phyloP scores from a whole-genome alignment of 2,888 invertebrate genomes.

The Hydraecia micacea region DNA sequence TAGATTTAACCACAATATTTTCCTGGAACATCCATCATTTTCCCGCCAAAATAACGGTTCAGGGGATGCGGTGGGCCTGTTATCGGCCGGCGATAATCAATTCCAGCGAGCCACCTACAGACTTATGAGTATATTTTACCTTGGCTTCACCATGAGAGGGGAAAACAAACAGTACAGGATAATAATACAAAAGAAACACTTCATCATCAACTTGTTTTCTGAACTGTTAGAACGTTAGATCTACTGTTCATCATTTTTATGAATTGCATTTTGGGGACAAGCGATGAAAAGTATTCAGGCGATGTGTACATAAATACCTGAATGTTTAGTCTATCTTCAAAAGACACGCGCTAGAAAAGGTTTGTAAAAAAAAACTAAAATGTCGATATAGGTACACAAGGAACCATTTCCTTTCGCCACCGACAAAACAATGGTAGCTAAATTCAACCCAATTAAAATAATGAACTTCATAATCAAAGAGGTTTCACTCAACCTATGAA shows the following conservation, averaged over 20 bases:
- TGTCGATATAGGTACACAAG: not conserved
- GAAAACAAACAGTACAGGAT: slow-evolving; percentile 12
- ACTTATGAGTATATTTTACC: slow-evolving; percentile 50
- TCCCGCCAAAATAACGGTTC: slow-evolving; percentile 68
- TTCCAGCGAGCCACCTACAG: slow-evolving; percentile 57
- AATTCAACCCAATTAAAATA: slow-evolving; percentile 6
- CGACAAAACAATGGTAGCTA: not conserved
- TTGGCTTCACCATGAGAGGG: slow-evolving; percentile 35
- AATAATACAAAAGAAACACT: slow-evolving; percentile 13
- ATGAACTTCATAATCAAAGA: slow-evolving; percentile 19
- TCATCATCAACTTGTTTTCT: slow-evolving; percentile 8
- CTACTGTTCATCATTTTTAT: not conserved
- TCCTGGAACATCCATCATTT: slow-evolving; percentile 79
- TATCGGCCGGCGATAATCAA: slow-evolving; percentile 70
- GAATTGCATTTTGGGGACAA: not conserved
- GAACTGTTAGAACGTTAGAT: not conserved
- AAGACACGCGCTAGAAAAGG: not conserved
- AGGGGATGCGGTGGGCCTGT: slow-evolving; percentile 58
- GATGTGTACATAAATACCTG: too few species aligned
- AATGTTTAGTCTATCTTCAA: too few species aligned
- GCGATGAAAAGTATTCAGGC: not conserved
- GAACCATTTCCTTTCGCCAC: not conserved
- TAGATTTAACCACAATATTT: slow-evolving; percentile 77
- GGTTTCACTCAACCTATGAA: slow-evolving; percentile 5
- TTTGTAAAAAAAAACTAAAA: not conserved